Evolutionary conservation across 1,140 invertebrate genomes (phyloP), one percentile per base, ranked within the genome.

Genomic region (Oedothorax gibbosus): DNA sequence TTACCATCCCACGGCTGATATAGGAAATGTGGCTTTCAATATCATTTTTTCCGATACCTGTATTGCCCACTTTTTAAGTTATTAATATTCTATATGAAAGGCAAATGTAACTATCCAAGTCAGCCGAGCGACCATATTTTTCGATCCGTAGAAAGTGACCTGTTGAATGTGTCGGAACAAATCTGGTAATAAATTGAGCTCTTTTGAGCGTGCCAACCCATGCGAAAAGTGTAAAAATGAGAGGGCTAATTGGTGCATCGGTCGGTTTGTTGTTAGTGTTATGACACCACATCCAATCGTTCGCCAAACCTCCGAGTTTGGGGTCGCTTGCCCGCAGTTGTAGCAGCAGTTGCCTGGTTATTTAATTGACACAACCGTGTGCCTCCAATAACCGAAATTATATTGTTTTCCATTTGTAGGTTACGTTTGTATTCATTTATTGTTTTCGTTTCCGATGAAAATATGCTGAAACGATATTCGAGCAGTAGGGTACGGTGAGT

Each of bases 111-210:
- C 35, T 35, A 35, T 35, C 35, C 35, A 35, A 35, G 35, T 5
- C 35, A 35, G 35, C 35, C 35, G 35, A 35, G 35, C 35, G 35
- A 35, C 57, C 54, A 21, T 57, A 75, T 57, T 77, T 65, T 21
- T 10, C 64, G 64, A 68, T 79, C 77, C 64, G 64, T 79, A 65
- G 64, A 79, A 79, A 79, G 77, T 79, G 77, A 68, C 77, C 77
- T 49, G 64, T 50, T 77, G 75, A 62, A 49, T 35, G 7, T 15
- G 53, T 15, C 14, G 8, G 68, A 18, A 72, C 14, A 9, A 11
- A 49, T 8, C 35, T 49, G 21, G 15, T 50, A 18, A 62, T 79
- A 79, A 62, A 79, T 79, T 79, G 66, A 68, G 77, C 62, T 15
- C 64, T 79, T 79, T 79, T 79, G 77, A 79, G 54, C 18, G 18